Base-by-base conservation (phyloP, 2,113 vertebrate genomes). In the Vicugna pacos region DNA sequence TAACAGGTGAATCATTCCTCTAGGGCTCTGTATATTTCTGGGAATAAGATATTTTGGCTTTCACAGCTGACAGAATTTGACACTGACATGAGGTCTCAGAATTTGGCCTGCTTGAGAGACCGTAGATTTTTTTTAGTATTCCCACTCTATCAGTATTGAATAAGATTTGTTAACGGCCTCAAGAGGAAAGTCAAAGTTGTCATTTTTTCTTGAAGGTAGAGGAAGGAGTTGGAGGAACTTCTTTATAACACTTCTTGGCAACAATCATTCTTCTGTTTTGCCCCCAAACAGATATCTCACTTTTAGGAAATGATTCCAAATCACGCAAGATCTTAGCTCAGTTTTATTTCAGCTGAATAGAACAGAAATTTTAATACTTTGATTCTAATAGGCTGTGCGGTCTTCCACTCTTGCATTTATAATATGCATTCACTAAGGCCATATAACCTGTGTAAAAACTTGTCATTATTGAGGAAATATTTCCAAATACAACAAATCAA, bases 401-500 rank as follows among this genome's bases (percentile, higher is more conserved):
- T 38, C 28, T 91, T 84, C 7, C 4, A 84, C 48, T 24, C 42
- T 95, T 67, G 32, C 35, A 82, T 85, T 96, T 96, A 72, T 89
- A 85, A 56, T 52, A 19, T 82, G 20, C 46, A 38, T 95, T 88
- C 56, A 83, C 62, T 72, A 62, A 92, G 30, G 48, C 30, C 88
- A 95, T 69, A 69, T 85, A 69, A 81, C 64, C 95, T 95, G 50
- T 70, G 3, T 65, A 89, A 97, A 83, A 97, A 84, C 50, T 79
- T 95, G n/a, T 88, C 54, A 69, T 87, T 89, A 70, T 79, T 75
- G 35, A 89, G 20, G 50, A 95, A 83, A 54, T 80, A 30, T 19
- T 76, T 95, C 56, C 72, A 96, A 95, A 73, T 96, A 81, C 52
- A 95, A 90, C 26, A 93, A 73, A 94, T 75, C 28, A 56, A 95